A percentile compares a stretch with the other conserved stretches of the same genome.
These are phyloP conservation scores for Pseudomyrmex cubaensis DNA, from an alignment of 1,140 invertebrate genomes.

Conservation along the genomic window DNA sequence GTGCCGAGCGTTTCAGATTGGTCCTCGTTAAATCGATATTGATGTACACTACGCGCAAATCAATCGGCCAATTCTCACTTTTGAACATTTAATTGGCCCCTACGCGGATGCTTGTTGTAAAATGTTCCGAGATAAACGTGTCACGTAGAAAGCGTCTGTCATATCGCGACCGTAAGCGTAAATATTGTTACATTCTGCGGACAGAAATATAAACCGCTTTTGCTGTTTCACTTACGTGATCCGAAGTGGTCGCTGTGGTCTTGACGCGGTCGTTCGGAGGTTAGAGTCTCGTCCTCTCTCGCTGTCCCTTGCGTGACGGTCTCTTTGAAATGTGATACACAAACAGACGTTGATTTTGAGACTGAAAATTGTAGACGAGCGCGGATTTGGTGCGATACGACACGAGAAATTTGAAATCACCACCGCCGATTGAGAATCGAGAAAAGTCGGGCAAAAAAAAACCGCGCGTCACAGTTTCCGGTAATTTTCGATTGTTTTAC, in stretches of 20 bases:
- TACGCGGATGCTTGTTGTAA: constrained; percentile 5
- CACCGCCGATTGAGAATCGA: background rate
- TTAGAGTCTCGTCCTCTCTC: background rate
- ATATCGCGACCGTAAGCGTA: background rate
- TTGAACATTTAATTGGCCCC: constrained; percentile 26
- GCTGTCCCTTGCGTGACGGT: background rate
- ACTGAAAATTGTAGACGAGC: background rate
- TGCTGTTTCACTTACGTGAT: constrained; percentile 28
- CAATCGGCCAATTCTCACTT: constrained; percentile 52
- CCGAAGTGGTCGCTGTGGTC: background rate
- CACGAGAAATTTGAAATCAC: constrained; percentile 35
- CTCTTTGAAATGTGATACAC: background rate
- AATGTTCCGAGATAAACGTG: background rate
- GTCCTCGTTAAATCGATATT: constrained; percentile 56
- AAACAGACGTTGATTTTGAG: background rate
- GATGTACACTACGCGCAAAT: constrained; percentile 53
- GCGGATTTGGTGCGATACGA: background rate
- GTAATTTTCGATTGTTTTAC: constrained; percentile 8
- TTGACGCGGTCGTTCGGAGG: background rate
- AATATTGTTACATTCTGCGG: constrained; percentile 18
- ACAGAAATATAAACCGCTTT: constrained; percentile 4
- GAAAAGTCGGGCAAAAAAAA: background rate
- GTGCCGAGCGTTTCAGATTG: constrained; percentile 20
- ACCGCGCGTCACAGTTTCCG: background rate
- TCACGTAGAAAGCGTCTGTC: background rate